Base-by-base conservation (phyloP, 2,888 invertebrate genomes). In the Lepidochrysops patricia region DNA sequence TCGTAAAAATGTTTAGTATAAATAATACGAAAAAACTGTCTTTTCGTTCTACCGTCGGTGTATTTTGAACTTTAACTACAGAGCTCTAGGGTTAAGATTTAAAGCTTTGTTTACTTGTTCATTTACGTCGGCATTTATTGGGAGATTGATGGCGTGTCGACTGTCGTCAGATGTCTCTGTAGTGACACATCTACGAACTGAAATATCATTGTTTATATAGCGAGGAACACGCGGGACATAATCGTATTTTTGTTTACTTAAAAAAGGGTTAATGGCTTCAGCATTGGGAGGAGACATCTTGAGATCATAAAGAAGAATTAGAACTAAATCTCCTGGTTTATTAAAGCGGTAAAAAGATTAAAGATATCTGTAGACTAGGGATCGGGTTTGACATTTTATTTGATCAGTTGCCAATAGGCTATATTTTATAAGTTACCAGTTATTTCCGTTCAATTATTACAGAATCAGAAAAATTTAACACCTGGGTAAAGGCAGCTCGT, bases 111-210 rank as follows among this genome's bases (percentile, higher is more conserved):
- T 70, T 61, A 56, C 63, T 66, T 67, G 64, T 67, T 61, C 56
- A 48, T 54, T 59, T 60, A 62, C 68, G 68, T 76, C 76, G 81
- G 84, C 83, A 86, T 86, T 85, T 86, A 84, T 84, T 81, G 77
- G 77, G 79, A 85, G 86, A 87, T 87, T 85, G 81, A 88, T 85
- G 76, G 79, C 69, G 74, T 79, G 83, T 86, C 82, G 82, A 84
- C 82, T 79, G 83, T 86, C 82, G 82, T 84, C 82, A 78, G 75
- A 79, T 86, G 86, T 85, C 84, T 80, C 76, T 82, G 76, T 71
- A 74, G 75, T 76, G 74, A 76, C 75, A 81, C 83, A 79, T 81
- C 74, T 72, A 77, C 74, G 69, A 74, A 74, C 82, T 68, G 77
- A 84, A 84, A 85, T 84, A 84, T 82, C 82, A 72, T 85, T 85